Evolutionary conservation across 2,797 vertebrate species (phyloP), one percentile per base, ranked within the genome.

Genomic region (Sebastes taczanowskii): DNA sequence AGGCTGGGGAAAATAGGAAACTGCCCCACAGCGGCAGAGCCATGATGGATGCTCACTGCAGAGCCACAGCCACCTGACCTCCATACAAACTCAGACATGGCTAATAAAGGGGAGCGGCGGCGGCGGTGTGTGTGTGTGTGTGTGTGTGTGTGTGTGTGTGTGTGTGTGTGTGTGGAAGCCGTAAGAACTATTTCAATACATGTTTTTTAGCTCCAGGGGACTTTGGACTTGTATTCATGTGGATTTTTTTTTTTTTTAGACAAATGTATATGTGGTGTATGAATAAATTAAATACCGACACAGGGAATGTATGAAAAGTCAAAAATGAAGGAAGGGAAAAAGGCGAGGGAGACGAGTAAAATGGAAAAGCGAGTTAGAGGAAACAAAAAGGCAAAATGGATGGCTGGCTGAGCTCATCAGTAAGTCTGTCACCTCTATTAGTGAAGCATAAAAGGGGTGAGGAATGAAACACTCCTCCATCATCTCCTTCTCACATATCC

Each of bases 1-100:
- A 82, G 85, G 92, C 88, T 80, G 86, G 83, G 89, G 88, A 86
- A 89, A 93, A 87, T 81, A 85, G 90, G 87, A 94, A 94, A 91
- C 88, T 86, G 88, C 91, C 93, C 94, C 91, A 91, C 92, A 92
- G 94, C 79, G 82, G 91, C 88, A 87, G 82, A 88, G 88, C 83
- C 89, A 80, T 96, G 94, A 96, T 95, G 94, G 95, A 96, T 95
- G 93, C 92, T 90, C 89, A 94, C 92, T 95, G 93, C 95, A 95
- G 90, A 94, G 89, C 90, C 80, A 86, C 89, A 90, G 86, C 85
- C 80, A 76, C 85, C 93, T 94, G 92, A 95, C 94, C 94, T 93
- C 94, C 91, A 93, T 91, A 92, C 89, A 91, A 89, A 93, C 92
- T 91, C 87, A 88, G 78, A 88, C 74, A 78, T n/a, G 84, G 80